These are phyloP conservation scores for Philonicus albiceps DNA, from an alignment of 2,888 invertebrate species.

Conservation along the genomic window DNA sequence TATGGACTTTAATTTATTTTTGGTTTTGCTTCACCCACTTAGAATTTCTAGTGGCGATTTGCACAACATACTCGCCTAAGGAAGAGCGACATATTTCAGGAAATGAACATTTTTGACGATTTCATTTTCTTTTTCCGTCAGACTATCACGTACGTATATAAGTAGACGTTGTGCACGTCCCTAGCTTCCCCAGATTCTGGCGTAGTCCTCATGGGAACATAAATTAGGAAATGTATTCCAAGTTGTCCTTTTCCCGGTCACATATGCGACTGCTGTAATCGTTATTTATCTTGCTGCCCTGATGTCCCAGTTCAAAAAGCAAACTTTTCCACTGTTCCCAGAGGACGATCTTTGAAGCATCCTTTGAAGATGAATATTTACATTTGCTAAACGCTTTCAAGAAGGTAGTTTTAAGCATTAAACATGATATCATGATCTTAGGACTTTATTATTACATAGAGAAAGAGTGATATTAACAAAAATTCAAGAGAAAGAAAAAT, in stretches of 20 bases:
- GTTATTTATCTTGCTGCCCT: background rate
- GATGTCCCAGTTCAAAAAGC: background rate
- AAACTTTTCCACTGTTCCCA: background rate
- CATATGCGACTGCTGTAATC: background rate
- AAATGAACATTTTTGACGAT: conserved; percentile 27
- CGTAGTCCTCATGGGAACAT: background rate
- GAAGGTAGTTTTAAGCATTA: background rate
- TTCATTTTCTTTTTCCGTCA: background rate
- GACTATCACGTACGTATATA: background rate
- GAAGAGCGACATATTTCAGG: conserved; percentile 27
- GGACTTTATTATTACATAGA: background rate
- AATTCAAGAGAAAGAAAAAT: background rate
- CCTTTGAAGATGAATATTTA: background rate
- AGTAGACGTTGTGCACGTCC: background rate
- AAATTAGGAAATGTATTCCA: conserved; percentile 20
- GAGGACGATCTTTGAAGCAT: background rate
- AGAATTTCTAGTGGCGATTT: background rate
- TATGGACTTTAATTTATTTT: background rate
- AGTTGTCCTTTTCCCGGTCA: background rate
- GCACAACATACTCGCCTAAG: background rate
- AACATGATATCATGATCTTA: background rate
- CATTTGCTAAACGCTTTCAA: background rate
- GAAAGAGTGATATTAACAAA: background rate
- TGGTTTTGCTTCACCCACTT: background rate
- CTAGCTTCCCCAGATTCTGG: background rate